A percentile compares a stretch with the other conserved stretches of the same genome.
Conservation (phyloP, 2,888 invertebrate genomes). For the Polia nebulosa region DNA sequence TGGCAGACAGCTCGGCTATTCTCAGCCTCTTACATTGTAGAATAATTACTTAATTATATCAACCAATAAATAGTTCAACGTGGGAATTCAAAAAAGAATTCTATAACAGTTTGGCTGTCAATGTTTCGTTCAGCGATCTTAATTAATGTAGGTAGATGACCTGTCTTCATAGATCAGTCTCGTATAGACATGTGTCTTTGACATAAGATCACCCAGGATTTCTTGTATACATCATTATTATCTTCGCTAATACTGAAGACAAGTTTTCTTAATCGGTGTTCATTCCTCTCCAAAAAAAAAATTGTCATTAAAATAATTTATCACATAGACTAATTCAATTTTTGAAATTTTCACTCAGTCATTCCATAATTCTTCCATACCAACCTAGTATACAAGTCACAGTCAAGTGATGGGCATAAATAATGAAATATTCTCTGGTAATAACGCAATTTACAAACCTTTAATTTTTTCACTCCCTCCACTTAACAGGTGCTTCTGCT, state of each 20-base stretch:
- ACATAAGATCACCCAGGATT: conserved; percentile 12
- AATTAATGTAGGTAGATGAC: conserved; percentile 60
- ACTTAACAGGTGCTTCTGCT: conserved; percentile 49
- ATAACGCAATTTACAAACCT: conserved; percentile 38
- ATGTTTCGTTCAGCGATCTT: conserved; percentile 49
- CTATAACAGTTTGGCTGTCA: conserved; percentile 44
- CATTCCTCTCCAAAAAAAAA: neutral
- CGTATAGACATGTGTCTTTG: conserved; percentile 33
- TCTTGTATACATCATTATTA: conserved; percentile 7
- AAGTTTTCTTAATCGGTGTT: neutral
- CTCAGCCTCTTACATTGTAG: conserved; percentile 54
- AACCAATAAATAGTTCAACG: conserved; percentile 57
- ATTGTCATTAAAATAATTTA: neutral
- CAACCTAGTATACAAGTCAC: neutral
- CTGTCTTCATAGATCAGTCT: conserved; percentile 54
- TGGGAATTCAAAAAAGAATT: conserved; percentile 41
- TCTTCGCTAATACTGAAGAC: no score
- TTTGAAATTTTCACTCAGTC: neutral
- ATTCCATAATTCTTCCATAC: neutral
- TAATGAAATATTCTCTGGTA: conserved; percentile 18
- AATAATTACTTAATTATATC: conserved; percentile 58
- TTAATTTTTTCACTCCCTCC: conserved; percentile 29
- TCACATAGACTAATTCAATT: neutral
- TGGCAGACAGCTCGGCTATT: conserved; percentile 47
- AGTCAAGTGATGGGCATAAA: neutral